Base-by-base conservation (phyloP, 2,888 invertebrate genomes). In the Aplocera efformata region DNA sequence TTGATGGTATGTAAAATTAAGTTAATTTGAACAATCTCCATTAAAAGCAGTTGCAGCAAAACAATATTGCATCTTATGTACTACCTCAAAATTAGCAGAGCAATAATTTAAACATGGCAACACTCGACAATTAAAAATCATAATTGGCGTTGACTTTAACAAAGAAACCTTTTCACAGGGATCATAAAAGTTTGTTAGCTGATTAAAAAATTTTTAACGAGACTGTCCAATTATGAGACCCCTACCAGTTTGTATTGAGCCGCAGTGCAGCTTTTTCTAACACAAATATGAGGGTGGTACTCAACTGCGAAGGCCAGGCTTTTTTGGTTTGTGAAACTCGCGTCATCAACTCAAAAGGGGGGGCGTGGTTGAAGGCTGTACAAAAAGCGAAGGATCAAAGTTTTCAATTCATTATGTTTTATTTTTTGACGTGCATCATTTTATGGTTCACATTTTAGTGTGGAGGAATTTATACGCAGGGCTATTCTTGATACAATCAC, bases 201-300 rank as follows among this genome's bases (percentile, higher is more conserved):
- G 77, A 81, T 83, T 81, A 79, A 75, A 75, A 77, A 65, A 69
- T 74, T 50, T 75, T 76, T 81, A 81, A 83, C 79, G 70, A 81
- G 79, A 59, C 65, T 58, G 55, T 59, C 69, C 74, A 79, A 80
- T 81, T 79, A 79, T 67, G 69, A 67, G 50, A 60, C 56, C 31
- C 48, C 44, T 35, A 42, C 79, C 67, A 67, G 10, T 34, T 6
- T 43, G 35, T 39, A 17, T 8, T 17, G 45, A 36, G 6, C 54
- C 38, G n/a, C 28, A 28, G 33, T 33, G 31, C 35, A 31, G 42
- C 36, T 44, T 44, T 40, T 40, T 43, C 39, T 33, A 8, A 31
- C 36, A 27, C 27, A 29, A 42, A 28, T 37, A 10, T 36, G 31
- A 27, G 37, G 5, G 13, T 6, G 25, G 37, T 41, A 25, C 42